A percentile compares a stretch with the other conserved stretches of the same genome.
These are phyloP conservation scores for Parasteatoda lunata DNA, from an alignment of 2,888 invertebrate genomes.

Conservation along the genomic window DNA sequence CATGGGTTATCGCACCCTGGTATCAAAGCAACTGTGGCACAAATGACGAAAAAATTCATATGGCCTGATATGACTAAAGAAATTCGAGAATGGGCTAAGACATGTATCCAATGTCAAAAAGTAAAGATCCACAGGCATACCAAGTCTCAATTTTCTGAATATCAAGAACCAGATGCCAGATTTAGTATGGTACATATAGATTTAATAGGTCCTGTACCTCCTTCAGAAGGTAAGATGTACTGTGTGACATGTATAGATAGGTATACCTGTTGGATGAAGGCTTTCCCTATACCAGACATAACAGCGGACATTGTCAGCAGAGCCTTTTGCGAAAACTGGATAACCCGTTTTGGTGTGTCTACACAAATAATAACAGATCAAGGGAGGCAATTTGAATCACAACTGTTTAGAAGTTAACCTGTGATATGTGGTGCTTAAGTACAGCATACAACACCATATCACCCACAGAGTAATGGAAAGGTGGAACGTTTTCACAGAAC, in stretches of 20 bases:
- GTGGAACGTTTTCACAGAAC: background rate
- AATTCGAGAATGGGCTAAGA: constrained; percentile 9
- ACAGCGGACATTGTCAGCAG: constrained; percentile 73
- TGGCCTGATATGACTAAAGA: background rate
- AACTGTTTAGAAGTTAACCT: background rate
- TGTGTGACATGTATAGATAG: background rate
- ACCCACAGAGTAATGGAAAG: constrained; percentile 5
- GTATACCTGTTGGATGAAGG: constrained; percentile 49
- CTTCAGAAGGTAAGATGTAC: background rate
- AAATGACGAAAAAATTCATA: background rate
- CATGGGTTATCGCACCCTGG: constrained; percentile 17
- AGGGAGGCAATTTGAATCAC: background rate
- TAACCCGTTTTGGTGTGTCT: constrained; percentile 73
- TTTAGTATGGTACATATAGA: constrained; percentile 1
- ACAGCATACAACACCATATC: constrained; percentile 3
- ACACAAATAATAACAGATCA: constrained; percentile 1
- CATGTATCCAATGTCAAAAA: background rate
- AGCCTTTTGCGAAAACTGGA: constrained; percentile 74
- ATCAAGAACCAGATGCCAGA: constrained; percentile 21
- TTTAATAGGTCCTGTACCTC: too few species aligned
- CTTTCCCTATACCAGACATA: constrained; percentile 70
- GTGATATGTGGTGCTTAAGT: background rate
- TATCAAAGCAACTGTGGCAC: background rate
- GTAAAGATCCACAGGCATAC: background rate
- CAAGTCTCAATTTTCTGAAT: background rate